Base-by-base conservation (phyloP, 2,113 vertebrate species). In the Thalassoma bifasciatum region DNA sequence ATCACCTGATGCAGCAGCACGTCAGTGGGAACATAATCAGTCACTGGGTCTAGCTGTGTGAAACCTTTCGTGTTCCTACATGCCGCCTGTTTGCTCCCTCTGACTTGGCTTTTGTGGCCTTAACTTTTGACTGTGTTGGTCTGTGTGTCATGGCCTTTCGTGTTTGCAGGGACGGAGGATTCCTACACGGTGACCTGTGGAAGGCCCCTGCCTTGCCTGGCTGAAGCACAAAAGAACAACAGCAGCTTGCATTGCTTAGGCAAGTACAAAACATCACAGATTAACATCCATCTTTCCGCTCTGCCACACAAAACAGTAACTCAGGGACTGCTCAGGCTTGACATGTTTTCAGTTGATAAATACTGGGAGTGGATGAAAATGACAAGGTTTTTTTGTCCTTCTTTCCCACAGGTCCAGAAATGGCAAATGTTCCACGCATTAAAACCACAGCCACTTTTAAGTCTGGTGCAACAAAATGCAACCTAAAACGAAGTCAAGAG, bases 401-500 rank as follows among this genome's bases (percentile, higher is more conserved):
- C 92, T 91, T 16, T 93, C 75, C 91, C 85, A 70, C 86, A 94
- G 92, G 94, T 63, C 67, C 84, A 71, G 92, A 92, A 71, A 74
- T 57, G 40, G 52, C 77, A 90, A 92, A 94, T 85, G 86, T 92
- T 70, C 83, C 93, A 61, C 94, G 93, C 85, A 79, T 98, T 90
- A 98, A 95, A 92, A 95, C 96, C 90, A 97, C 94, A 0, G 92
- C 96, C 86, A 97, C 96, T 23, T 97, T 99, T 93, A 97, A 95
- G 84, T 94, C 97, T 82, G 95, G 93, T 86, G 94, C 96, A 66
- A 92, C 95, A 77, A 96, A 95, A 92, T 99, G 97, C 95, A 96
- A 95, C 89, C 93, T 98, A 89, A 97, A 95, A 92, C 94, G 95
- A 81, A 96, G 95, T 83, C 92, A 93, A 65, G 96, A 96, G 85